phyloP scores from a whole-genome alignment of 2,888 invertebrate genomes.

The Heteropelma amictum region DNA sequence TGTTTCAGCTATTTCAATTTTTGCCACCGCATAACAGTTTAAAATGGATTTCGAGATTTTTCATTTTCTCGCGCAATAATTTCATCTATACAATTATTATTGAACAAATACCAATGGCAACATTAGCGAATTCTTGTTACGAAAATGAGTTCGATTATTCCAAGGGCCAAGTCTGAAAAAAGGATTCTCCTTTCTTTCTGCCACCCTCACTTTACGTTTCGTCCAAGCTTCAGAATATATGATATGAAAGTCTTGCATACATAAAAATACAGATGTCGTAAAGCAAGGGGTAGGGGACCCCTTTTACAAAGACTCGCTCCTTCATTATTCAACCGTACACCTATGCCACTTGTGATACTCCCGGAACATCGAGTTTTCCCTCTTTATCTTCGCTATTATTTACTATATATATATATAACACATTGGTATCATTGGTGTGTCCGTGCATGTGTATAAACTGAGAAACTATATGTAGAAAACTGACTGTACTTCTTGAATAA shows the following conservation, averaged over 20 bases:
- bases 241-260: not conserved
- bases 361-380: slow-evolving; percentile 27
- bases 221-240: slow-evolving; percentile 16
- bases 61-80: too few species aligned
- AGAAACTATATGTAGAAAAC: slow-evolving; percentile 9
- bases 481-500: slow-evolving; percentile 45
- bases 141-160: too few species aligned
- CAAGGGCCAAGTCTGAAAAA: too few species aligned
- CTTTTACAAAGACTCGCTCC: slow-evolving; percentile 36
- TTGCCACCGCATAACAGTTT: too few species aligned
- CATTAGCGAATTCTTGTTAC: too few species aligned
- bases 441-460: not conserved
- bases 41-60: too few species aligned
- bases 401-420: not conserved
- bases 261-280: not conserved
- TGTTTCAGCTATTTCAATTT: too few species aligned
- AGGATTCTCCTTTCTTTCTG: not conserved
- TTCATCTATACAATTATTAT: too few species aligned
- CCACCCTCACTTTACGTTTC: not conserved
- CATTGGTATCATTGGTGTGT: not conserved
- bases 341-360: slow-evolving; percentile 29
- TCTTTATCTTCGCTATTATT: slow-evolving; percentile 22
- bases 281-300: slow-evolving; percentile 48
- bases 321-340: slow-evolving; percentile 47
- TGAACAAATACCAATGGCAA: too few species aligned